phyloP scores from a whole-genome alignment of 2,888 invertebrate genomes.

The Lysandra bellargus region DNA sequence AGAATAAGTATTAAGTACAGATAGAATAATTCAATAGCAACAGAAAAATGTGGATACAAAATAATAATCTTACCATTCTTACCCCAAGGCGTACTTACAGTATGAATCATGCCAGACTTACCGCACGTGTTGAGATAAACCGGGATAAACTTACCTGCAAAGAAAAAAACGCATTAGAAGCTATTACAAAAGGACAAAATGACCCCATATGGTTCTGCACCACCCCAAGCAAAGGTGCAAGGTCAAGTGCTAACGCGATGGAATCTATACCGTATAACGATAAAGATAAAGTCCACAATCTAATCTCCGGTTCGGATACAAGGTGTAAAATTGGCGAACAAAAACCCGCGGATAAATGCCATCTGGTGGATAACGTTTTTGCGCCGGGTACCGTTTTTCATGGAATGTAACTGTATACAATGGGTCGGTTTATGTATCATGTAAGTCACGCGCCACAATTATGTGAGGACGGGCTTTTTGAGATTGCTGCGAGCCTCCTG shows the following conservation, averaged over 20 bases:
- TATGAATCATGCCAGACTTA: slow-evolving; percentile 4
- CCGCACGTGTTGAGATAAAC: slow-evolving; percentile 24
- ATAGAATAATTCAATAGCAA: neutral
- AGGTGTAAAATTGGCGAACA: slow-evolving; percentile 27
- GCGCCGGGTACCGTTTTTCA: slow-evolving; percentile 11
- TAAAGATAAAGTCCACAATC: slow-evolving; percentile 5
- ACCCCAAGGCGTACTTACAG: slow-evolving; percentile 9
- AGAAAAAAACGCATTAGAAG: slow-evolving; percentile 42
- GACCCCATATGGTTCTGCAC: slow-evolving; percentile 40
- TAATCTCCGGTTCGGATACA: neutral
- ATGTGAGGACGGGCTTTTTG: neutral
- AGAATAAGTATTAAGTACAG: neutral
- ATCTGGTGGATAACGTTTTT: slow-evolving; percentile 27
- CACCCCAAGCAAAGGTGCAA: slow-evolving; percentile 38
- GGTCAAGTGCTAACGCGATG: neutral
- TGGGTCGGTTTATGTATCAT: slow-evolving; percentile 8
- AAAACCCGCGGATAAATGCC: slow-evolving; percentile 10
- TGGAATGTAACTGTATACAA: slow-evolving; percentile 14
- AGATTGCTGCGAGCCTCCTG: neutral
- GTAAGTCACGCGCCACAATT: slow-evolving; percentile 11
- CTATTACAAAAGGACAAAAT: slow-evolving; percentile 37
- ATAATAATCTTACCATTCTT: neutral
- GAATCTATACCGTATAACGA: neutral
- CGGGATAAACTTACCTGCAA: slow-evolving; percentile 43
- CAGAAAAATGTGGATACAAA: neutral